Evolutionary conservation across 2,888 invertebrate species (phyloP).

Genomic region (Mycogona germanica): DNA sequence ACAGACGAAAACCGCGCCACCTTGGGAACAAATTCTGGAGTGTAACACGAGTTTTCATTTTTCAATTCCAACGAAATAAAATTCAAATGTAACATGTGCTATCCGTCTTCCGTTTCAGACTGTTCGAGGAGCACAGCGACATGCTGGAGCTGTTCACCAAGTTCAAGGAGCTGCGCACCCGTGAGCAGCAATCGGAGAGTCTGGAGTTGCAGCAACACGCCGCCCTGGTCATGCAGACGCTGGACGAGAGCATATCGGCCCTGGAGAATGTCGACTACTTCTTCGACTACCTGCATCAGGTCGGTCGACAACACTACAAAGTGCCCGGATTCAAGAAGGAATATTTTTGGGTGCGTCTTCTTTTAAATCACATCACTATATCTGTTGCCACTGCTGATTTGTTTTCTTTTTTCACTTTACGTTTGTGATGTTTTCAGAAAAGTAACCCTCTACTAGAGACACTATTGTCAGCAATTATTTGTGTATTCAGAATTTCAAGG

Average conservation of each 20-base stretch:
- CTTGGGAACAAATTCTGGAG: too few species aligned
- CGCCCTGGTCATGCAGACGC: conserved; percentile 73
- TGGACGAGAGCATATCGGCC: conserved; percentile 78
- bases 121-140: conserved; percentile 75
- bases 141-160: conserved; percentile 65
- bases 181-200: conserved; percentile 65
- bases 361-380: too few species aligned
- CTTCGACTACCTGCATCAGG: conserved; percentile 65
- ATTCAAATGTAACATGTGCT: neutral
- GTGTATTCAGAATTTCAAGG: too few species aligned
- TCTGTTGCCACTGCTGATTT: too few species aligned
- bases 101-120: conserved; percentile 41
- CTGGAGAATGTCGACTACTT: conserved; percentile 75
- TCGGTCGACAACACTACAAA: conserved; percentile 67
- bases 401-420: too few species aligned
- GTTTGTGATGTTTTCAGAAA: too few species aligned
- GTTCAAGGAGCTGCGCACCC: conserved; percentile 62
- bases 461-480: too few species aligned
- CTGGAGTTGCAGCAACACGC: conserved; percentile 78
- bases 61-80: too few species aligned
- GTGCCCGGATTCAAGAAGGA: conserved; percentile 76
- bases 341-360: conserved; percentile 81
- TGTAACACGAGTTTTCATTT: too few species aligned
- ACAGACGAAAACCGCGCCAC: too few species aligned
- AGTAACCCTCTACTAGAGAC: too few species aligned